phyloP scores from a whole-genome alignment of 2,113 vertebrate species.

The Nycticorax nycticorax region DNA sequence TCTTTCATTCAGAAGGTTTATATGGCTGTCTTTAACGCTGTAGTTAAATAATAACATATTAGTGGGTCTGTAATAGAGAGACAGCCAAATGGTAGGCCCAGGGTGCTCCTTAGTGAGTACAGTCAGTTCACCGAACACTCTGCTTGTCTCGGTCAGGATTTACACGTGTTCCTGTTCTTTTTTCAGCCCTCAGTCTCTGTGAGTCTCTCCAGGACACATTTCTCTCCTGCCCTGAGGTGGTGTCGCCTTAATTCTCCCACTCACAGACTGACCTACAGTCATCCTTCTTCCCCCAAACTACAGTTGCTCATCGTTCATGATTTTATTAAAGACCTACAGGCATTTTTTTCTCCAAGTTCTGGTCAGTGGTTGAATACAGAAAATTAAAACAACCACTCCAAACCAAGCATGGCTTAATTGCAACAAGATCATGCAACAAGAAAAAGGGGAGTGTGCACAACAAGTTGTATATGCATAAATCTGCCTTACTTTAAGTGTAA shows the following conservation, averaged over 20 bases:
- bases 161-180: not conserved
- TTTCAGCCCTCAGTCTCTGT: not conserved
- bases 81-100: not conserved
- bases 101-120: not conserved
- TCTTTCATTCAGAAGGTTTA: not conserved
- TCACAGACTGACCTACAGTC: not conserved
- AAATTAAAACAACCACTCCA: not conserved
- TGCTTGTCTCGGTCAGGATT: not conserved
- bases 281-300: not conserved
- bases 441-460: not conserved
- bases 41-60: not conserved
- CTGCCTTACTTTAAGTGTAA: not conserved
- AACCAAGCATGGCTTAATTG: not conserved
- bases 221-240: not conserved
- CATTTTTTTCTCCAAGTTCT: not conserved
- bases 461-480: not conserved
- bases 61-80: not conserved
- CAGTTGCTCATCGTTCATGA: not conserved
- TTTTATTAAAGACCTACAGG: not conserved
- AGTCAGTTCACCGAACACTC: not conserved
- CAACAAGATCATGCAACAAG: not conserved
- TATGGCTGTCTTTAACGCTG: not conserved
- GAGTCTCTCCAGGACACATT: not conserved
- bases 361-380: not conserved
- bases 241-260: not conserved